Base-by-base conservation (phyloP, 23 tunicate species). In the Trididemnum nubilum region DNA sequence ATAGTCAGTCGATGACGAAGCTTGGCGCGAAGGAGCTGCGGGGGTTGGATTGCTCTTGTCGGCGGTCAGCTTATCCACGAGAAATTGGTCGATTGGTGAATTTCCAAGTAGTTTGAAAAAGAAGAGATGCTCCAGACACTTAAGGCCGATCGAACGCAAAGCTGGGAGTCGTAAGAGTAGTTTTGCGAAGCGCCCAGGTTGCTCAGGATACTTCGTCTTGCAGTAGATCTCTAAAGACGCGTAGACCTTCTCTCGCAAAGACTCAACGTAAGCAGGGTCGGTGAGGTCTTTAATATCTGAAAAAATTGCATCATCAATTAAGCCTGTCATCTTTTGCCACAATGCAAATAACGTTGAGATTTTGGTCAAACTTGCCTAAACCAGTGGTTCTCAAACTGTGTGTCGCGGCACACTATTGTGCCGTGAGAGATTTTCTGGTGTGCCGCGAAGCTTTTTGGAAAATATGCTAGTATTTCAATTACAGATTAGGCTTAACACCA, bases 121-220 rank as follows among this genome's bases (percentile, higher is more conserved):
- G 88, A 95, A 95, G 27, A 95, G 88, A 65, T 86, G 95, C 63
- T 95, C 99, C 23, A 95, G 83, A 65, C 99, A 95, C 73, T 95
- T 95, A 49, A 95, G 92, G 76, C 94, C 99, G 76, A 95, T 95
- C 40, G 99, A 95, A 34, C 99, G 92, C 77, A 95, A 81, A 26
- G 99, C 99, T 7, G 99, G 99, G 36, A 95, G 99, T 22, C 99
- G 92, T 1, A 95, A 84, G n/a, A 95, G 79, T 19, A 95, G 96
- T 40, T 95, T 95, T 12, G 99, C 99, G 69, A 95, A 95, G 15
- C 99, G 81, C 52, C 99, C 99, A 12, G 99, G 84, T 35, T 95
- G 92, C 29, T 90, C 99, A 25, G 99, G 99, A 65, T 95, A 95
- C 76, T 90, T 95, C 35, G 95, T 81, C 76, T 88, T 86, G 78